Evolutionary conservation across 2,888 invertebrate genomes (phyloP), one percentile per base, ranked within the genome.

Genomic region (Cantharis lateralis): DNA sequence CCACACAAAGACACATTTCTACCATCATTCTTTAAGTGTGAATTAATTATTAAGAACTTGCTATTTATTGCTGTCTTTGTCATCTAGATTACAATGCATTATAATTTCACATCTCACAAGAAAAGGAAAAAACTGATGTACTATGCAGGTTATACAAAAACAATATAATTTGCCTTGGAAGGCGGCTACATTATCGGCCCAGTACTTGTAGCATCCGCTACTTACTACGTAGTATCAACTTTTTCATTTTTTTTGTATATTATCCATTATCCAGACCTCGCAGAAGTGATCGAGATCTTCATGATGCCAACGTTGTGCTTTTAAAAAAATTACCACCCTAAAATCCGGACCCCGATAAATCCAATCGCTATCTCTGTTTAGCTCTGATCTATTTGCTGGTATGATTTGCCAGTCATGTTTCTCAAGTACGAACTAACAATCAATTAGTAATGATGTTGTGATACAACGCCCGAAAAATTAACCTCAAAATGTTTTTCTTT

Each of bases 31-130:
- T 69, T 69, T 69, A 69, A 69, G 69, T 28, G 70, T 70, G 72
- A 73, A 76, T 76, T 76, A 76, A 76, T 73, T 73, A 76, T 73
- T 73, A 76, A 73, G 70, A 73, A 72, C 63, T 15, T 28, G 75
- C 75, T 64, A 76, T 76, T 76, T 72, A 76, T 76, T 72, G 64
- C 24, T 68, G 61, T 68, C 48, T 18, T 69, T 69, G 69, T 76
- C 72, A 75, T 70, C 63, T 15, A 68, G 48, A 70, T 75, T 75
- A 71, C 71, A 68, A 75, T 71, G 71, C 68, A 71, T 68, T 61
- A 15, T 62, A 48, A 71, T 48, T 63, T 24, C 15, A 63, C 63
- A 62, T 48, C n/a, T 48, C 18, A 2, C 61, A 28, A 72, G 64
- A n/a, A 66, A 70, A 15, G 15, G 9, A 70, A 16, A 61, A 70